Conservation (phyloP, 2,113 vertebrate genomes). For the Formicarius rufipectus region DNA sequence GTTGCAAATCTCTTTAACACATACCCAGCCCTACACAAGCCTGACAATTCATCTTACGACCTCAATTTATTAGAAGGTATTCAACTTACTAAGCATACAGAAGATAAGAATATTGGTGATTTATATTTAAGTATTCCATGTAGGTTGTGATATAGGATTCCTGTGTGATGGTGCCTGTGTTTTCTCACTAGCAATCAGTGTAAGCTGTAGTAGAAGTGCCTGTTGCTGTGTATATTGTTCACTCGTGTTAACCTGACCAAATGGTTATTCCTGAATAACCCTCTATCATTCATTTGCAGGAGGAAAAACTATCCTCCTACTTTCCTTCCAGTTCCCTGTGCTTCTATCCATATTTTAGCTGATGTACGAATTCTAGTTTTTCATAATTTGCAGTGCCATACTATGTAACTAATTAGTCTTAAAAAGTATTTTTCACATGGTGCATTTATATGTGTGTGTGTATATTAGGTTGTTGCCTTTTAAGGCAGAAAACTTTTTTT, state of each 20-base stretch:
- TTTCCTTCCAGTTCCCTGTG: not conserved
- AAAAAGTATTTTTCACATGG: not conserved
- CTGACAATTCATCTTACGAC: constrained; percentile 76
- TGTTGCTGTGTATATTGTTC: not conserved
- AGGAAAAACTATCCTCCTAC: not conserved
- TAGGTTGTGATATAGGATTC: not conserved
- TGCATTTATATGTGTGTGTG: not conserved
- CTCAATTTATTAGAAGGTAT: constrained; percentile 85
- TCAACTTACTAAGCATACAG: not conserved
- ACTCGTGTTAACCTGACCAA: not conserved
- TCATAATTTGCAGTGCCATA: not conserved
- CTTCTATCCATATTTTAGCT: not conserved
- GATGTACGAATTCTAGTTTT: not conserved
- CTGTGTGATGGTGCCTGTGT: not conserved
- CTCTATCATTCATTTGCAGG: not conserved
- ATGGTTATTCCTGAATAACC: not conserved
- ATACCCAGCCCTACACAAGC: constrained; percentile 81
- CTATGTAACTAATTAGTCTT: not conserved
- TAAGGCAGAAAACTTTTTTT: not conserved
- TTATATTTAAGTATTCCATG: not conserved
- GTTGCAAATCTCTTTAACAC: constrained; percentile 97
- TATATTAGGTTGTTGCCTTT: not conserved
- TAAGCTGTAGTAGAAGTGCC: not conserved
- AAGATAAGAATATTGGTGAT: not conserved
- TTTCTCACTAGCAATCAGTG: not conserved